Conservation (phyloP, 2,888 invertebrate species). For the Malachius bipustulatus region DNA sequence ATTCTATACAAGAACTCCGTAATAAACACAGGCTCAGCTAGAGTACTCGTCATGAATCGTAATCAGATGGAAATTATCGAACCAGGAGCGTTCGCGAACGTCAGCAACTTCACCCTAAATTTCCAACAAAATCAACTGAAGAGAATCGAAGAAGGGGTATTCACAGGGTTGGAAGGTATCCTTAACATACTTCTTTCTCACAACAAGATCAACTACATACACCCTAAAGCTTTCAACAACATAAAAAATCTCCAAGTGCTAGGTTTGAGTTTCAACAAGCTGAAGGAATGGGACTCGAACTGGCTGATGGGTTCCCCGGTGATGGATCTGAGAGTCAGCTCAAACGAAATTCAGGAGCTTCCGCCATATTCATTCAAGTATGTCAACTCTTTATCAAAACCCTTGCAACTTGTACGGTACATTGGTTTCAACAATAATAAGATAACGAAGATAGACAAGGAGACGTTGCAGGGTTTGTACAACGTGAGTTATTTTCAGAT, state of each 20-base stretch:
- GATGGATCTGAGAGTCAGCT: neutral
- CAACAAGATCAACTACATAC: neutral
- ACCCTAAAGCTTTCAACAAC: neutral
- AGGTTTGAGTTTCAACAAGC: constrained; percentile 2
- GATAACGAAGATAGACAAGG: neutral
- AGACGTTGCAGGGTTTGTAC: neutral
- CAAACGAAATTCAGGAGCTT: neutral
- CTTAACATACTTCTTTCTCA: neutral
- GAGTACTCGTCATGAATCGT: neutral
- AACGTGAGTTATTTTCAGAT: no score
- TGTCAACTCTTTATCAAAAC: neutral
- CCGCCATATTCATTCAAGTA: neutral
- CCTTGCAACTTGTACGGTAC: neutral
- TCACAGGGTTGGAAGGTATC: neutral
- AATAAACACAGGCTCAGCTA: neutral
- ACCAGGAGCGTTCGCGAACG: neutral
- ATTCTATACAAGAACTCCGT: neutral
- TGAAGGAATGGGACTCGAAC: constrained; percentile 1
- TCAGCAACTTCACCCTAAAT: neutral
- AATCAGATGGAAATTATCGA: neutral
- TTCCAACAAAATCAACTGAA: neutral
- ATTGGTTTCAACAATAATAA: neutral
- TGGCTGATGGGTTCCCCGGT: constrained; percentile 1
- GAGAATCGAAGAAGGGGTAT: neutral
- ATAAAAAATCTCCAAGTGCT: neutral